Evolutionary conservation across 23 tunicate species (phyloP).

Genomic region (Botrylloides violaceus): DNA sequence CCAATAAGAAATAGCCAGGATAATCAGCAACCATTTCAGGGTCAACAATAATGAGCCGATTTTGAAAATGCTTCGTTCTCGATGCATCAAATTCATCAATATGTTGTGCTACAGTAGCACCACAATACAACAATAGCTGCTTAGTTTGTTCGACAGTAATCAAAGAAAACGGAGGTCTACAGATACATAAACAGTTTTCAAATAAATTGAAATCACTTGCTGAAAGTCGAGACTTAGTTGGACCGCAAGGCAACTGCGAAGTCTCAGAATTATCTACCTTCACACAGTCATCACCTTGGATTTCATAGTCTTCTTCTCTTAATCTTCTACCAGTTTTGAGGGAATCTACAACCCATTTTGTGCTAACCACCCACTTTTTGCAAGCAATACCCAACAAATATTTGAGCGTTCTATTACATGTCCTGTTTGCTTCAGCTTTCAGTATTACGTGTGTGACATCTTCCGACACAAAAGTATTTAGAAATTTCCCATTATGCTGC

Average conservation of each 20-base stretch:
- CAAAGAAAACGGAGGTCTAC: conserved; percentile 49
- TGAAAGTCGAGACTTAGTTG: conserved; percentile 35
- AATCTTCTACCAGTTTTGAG: conserved; percentile 26
- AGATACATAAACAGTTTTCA: conserved; percentile 22
- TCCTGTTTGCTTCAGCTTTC: conserved; percentile 29
- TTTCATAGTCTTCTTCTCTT: conserved; percentile 62
- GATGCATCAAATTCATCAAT: conserved; percentile 17
- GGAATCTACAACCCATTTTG: conserved; percentile 44
- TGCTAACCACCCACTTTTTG: conserved; percentile 68
- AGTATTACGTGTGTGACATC: conserved; percentile 64
- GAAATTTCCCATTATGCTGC: conserved; percentile 38
- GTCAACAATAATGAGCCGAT: conserved; percentile 41
- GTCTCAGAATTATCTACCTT: conserved; percentile 6
- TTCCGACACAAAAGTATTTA: conserved; percentile 32
- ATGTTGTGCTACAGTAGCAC: conserved; percentile 40
- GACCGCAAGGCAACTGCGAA: conserved; percentile 23
- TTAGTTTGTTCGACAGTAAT: conserved; percentile 51
- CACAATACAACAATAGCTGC: conserved; percentile 41
- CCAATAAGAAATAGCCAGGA: neutral
- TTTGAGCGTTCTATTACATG: conserved; percentile 76
- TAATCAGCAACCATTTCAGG: conserved; percentile 34
- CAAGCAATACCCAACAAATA: conserved; percentile 63
- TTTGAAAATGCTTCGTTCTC: neutral
- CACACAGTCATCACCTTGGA: conserved; percentile 46
- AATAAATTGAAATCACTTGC: conserved; percentile 17